Conservation (phyloP, 2,113 vertebrate species). For the Hystrix brachyura region DNA sequence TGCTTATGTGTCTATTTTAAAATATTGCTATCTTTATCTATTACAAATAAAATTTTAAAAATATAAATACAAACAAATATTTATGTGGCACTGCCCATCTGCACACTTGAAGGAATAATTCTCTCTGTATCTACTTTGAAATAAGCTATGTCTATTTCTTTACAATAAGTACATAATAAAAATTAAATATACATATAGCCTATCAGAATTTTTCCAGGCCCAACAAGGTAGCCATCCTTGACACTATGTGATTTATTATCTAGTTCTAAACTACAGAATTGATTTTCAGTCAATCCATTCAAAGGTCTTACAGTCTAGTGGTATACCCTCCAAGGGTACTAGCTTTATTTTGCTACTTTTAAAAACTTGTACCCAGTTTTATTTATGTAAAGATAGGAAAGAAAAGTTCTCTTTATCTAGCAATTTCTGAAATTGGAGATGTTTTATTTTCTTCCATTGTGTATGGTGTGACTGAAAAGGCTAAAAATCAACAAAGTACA, state of each 20-base stretch:
- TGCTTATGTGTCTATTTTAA: background rate
- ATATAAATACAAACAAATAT: background rate
- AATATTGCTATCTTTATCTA: background rate
- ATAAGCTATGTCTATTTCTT: background rate
- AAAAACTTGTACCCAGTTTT: background rate
- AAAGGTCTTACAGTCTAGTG: background rate
- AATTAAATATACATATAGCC: background rate
- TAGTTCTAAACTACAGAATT: background rate
- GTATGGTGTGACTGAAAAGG: background rate
- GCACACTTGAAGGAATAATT: background rate
- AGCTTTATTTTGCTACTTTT: background rate
- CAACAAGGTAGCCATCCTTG: background rate
- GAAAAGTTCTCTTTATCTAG: background rate
- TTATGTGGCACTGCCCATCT: background rate
- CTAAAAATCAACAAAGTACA: background rate
- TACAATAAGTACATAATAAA: background rate
- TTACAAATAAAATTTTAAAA: background rate
- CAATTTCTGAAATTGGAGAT: background rate
- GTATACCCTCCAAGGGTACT: background rate
- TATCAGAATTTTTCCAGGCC: background rate
- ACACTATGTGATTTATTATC: background rate
- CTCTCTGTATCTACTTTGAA: background rate
- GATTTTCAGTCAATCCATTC: background rate
- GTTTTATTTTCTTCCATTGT: background rate
- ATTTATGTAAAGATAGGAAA: background rate